Evolutionary conservation across 2,888 invertebrate genomes (phyloP), one percentile per base, ranked within the genome.

Genomic region (Mimumesa dahlbomi): DNA sequence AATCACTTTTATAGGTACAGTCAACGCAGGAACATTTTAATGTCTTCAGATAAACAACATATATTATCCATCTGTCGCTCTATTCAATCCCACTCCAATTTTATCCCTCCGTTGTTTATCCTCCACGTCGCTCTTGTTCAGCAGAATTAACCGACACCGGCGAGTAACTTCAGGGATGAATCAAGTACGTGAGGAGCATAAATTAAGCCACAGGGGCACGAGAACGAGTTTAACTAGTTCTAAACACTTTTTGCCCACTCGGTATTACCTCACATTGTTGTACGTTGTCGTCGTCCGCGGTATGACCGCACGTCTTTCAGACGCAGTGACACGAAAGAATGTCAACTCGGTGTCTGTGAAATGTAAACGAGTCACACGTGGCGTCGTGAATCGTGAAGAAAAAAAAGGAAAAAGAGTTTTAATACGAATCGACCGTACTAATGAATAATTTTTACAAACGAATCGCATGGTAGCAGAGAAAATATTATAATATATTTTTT

Each of bases 171-270:
- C 49, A 52, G 67, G 73, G 75, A 79, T 80, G 82, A 82, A 81
- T 82, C 72, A 72, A 75, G 66, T 72, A 80, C 82, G 81, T 59
- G 80, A 66, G 66, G 36, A 56, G 75, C 82, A 81, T 81, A 80
- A 81, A 82, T 81, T 81, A 82, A 73, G 67, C 14, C 56, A 43
- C 59, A 34, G 40, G 62, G 13, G 25, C 49, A 40, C 43, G 54
- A 18, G 68, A 72, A 72, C 71, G 74, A 77, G 74, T 77, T 77
- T 74, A 79, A 79, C 79, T 80, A 79, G 74, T 79, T 79, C 22
- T 65, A 56, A 68, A 68, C 77, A 63, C 64, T 78, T 78, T 78
- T 79, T 77, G 59, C 59, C 22, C 43, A 36, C 38, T 19, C 29
- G 71, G 54, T 62, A 61, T 78, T 77, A 66, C 65, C 45, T 56